Evolutionary conservation across 2,797 vertebrate genomes (phyloP).

Genomic region (Microtus agrestis): DNA sequence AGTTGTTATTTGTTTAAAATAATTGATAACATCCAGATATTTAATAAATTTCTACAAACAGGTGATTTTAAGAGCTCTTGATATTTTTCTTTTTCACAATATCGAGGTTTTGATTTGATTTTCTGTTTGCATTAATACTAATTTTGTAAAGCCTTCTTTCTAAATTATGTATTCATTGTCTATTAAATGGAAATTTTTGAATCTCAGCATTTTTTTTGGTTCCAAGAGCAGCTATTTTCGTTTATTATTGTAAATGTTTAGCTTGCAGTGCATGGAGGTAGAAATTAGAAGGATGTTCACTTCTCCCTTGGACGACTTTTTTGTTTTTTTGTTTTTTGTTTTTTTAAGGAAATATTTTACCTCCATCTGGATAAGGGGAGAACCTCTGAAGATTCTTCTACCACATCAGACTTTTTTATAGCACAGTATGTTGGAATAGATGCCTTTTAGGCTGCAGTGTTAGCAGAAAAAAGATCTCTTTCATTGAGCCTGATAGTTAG

Average conservation of each 20-base stretch:
- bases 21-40: conserved; percentile 10
- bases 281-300: conserved; percentile 34
- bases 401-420: conserved; percentile 32
- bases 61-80: conserved; percentile 46
- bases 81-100: conserved; percentile 44
- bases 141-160: conserved; percentile 43
- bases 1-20: conserved; percentile 45
- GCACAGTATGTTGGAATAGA: conserved; percentile 8
- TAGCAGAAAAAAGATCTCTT: background rate
- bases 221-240: conserved; percentile 42
- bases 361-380: conserved; percentile 16
- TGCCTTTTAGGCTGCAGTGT: background rate
- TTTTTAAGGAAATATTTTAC: background rate
- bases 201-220: conserved; percentile 23
- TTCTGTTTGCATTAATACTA: conserved; percentile 31
- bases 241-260: conserved; percentile 52
- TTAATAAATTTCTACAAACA: conserved; percentile 49
- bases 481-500: background rate
- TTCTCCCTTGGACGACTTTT: background rate
- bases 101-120: conserved; percentile 35
- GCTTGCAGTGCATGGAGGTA: conserved; percentile 5
- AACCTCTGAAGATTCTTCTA: conserved; percentile 43
- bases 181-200: conserved; percentile 60
- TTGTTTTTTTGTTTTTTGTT: too few relatives aligned
- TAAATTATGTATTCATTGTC: conserved; percentile 28